Base-by-base conservation (phyloP, 2,888 invertebrate genomes). In the Hetaerina titia region DNA sequence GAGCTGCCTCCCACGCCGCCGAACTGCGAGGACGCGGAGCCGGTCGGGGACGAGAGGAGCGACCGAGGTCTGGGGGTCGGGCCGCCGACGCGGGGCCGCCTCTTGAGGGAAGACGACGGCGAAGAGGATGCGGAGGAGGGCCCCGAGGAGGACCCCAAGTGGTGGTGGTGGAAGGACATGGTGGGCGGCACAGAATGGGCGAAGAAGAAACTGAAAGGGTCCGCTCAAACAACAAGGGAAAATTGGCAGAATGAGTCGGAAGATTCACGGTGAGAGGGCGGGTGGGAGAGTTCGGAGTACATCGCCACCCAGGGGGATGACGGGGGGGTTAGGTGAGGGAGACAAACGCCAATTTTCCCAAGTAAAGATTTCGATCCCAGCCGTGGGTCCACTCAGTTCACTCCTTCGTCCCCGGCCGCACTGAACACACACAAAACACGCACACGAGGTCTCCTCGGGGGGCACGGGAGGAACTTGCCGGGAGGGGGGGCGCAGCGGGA, bases 1-100 rank as follows among this genome's bases (percentile, higher is more conserved):
- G 56, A 94, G 22, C 95, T 94, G 57, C 88, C 60, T 58, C 89
- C 58, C n/a, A 60, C 69, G 31, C 60, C 60, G 22, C 95, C 95
- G 88, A 90, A 69, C 87, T 95, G 95, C 56, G 94, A 90, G 69
- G 95, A 94, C 56, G 90, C 95, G 63, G 95, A 87, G 81, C 81
- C 81, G 25, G 81, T 31, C 31, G 81, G 81, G 25, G 81, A 81
- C 9, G 81, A 92, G 15, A 92, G 92, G 13, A 92, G 92, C 69
- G 92, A 92, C 45, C 92, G 31, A 11, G 92, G 92, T 4, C 92
- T 64, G 22, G 92, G 92, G 56, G 92, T 60, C n/a, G 69, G 45
- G 64, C 63, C 92, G n/a, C 56, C 56, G 92, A 92, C 92, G 57
- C 92, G 92, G 45, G 92, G 69, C 56, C 92, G 45, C 13, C 92